A percentile compares a stretch with the other conserved stretches of the same genome.
Evolutionary conservation across 2,888 invertebrate species (phyloP).

Genomic region (Noctua pronuba): DNA sequence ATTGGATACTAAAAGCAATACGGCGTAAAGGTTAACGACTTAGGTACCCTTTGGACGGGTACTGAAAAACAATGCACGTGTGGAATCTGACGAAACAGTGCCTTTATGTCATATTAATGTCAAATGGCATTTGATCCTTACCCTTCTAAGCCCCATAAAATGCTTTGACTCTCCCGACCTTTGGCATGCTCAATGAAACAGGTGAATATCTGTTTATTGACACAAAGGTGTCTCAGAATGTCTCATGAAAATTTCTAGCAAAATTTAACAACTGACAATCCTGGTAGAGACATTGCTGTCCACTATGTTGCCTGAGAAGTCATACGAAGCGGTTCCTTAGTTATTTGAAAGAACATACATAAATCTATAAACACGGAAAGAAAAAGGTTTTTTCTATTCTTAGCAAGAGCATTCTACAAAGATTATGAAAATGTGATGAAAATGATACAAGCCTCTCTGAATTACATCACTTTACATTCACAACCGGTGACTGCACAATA

Average conservation of each 20-base stretch:
- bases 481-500: conserved; percentile 26
- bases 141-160: neutral
- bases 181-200: neutral
- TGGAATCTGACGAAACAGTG: neutral
- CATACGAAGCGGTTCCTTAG: neutral
- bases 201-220: neutral
- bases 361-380: neutral
- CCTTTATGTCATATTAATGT: conserved; percentile 16
- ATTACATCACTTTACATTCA: conserved; percentile 37
- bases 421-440: conserved; percentile 23
- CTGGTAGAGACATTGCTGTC: neutral
- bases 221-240: neutral
- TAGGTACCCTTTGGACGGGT: conserved; percentile 10
- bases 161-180: neutral
- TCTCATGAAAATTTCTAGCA: neutral
- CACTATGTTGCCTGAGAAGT: neutral
- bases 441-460: conserved; percentile 26
- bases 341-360: neutral
- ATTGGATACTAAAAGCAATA: conserved; percentile 23
- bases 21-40: conserved; percentile 39
- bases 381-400: conserved; percentile 19
- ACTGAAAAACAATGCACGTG: conserved; percentile 17
- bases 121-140: conserved; percentile 4
- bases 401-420: neutral
- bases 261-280: neutral